These are phyloP conservation scores for Arion vulgaris DNA, from an alignment of 1,140 invertebrate species.

Conservation along the genomic window DNA sequence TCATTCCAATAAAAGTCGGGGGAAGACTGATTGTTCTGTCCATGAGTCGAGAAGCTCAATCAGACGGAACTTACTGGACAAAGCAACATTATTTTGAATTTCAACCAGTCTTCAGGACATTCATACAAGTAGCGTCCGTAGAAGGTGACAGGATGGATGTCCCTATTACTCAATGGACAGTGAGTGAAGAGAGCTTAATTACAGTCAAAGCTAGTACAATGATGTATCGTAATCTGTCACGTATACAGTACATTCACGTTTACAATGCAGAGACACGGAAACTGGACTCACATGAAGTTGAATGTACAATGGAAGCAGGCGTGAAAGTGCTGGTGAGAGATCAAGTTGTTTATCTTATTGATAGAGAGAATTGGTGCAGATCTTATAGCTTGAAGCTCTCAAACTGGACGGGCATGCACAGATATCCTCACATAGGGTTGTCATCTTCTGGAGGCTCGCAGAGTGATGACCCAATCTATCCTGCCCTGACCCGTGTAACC, in stretches of 20 bases:
- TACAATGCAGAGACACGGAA: constrained; percentile 1
- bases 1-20: constrained; percentile 25
- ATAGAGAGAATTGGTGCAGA: constrained; percentile 11
- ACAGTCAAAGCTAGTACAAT: constrained; percentile 33
- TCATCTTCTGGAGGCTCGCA: too few relatives aligned
- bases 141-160: background rate
- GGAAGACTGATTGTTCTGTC: constrained; percentile 28
- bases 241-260: constrained; percentile 24
- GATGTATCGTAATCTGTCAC: constrained; percentile 16
- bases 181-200: constrained; percentile 11
- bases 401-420: background rate
- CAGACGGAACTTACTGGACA: background rate
- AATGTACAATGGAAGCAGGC: constrained; percentile 27
- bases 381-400: constrained; percentile 8
- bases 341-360: background rate
- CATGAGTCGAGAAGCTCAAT: constrained; percentile 5
- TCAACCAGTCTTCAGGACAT: background rate
- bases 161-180: constrained; percentile 35
- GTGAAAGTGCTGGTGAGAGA: constrained; percentile 21
- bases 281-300: background rate
- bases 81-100: constrained; percentile 25
- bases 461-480: background rate
- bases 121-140: background rate
- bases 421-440: too few relatives aligned
- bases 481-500: constrained; percentile 10